Evolutionary conservation across 1,140 invertebrate genomes (phyloP), one percentile per base, ranked within the genome.

Genomic region (Delia radicum): DNA sequence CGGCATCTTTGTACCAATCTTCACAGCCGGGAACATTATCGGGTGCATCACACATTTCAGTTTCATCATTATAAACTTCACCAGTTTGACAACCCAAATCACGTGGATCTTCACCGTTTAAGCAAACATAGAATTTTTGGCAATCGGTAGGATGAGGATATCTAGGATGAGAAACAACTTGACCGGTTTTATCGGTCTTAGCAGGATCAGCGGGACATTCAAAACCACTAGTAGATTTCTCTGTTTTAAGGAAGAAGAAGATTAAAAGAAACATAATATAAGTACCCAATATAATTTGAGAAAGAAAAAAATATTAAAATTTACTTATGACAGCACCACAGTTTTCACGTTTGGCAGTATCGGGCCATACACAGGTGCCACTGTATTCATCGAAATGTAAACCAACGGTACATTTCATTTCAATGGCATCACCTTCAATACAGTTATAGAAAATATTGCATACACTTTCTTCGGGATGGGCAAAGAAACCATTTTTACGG

Each of bases 391-490:
- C 94, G 85, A 96, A 97, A 81, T 95, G 94, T 7, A 97, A 89
- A 10, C 95, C 94, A 77, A 92, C 91, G 0, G 95, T 95, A 84
- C 95, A 97, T 46, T 90, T 92, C 79, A 93, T 93, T 84, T 94
- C 92, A 46, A 90, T 92, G 31, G 91, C 90, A 31, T 94, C 92
- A 24, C 95, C 95, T 74, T 95, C 93, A 78, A 95, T 95, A 83
- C 95, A 96, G 86, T 95, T 95, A 89, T 90, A 95, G 89, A 96
- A 97, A 69, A 94, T 87, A 82, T 95, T 93, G 88, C 95, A 96
- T 3, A 94, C 89, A 2, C 90, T 85, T 12, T 92, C 86, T 79
- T 96, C 93, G 3, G 94, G 94, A 88, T 97, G 94, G 2, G 94
- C 92, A 87, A 95, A 96, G 90, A 95, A 95, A 6, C 95, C 95